phyloP scores from a whole-genome alignment of 2,113 vertebrate genomes.

The Suricata suricatta region DNA sequence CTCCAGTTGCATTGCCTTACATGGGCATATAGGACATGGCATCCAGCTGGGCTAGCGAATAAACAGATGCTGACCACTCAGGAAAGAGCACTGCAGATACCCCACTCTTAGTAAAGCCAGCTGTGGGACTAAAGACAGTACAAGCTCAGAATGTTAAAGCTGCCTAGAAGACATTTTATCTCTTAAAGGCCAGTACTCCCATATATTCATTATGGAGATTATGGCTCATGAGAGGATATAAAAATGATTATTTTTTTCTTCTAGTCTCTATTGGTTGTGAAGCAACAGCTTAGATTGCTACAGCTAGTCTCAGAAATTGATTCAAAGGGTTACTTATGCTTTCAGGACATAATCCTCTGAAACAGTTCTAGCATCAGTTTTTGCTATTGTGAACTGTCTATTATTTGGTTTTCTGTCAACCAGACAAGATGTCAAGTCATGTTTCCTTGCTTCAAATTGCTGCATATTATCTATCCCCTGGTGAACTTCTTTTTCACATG shows the following conservation, averaged over 20 bases:
- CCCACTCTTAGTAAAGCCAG: not conserved
- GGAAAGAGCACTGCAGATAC: not conserved
- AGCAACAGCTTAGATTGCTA: constrained; percentile 49
- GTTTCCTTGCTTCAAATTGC: constrained; percentile 73
- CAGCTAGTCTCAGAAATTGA: constrained; percentile 51
- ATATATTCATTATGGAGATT: constrained; percentile 53
- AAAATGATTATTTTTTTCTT: constrained; percentile 11
- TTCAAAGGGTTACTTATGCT: constrained; percentile 69
- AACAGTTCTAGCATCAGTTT: constrained; percentile 69
- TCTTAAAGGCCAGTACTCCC: not conserved
- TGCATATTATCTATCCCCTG: constrained; percentile 72
- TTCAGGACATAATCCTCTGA: constrained; percentile 67
- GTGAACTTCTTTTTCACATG: constrained; percentile 78
- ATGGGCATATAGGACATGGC: not conserved
- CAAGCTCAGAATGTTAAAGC: not conserved
- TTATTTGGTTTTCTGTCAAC: constrained; percentile 77
- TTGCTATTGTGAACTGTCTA: constrained; percentile 73
- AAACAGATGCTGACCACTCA: not conserved
- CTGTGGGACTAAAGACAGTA: not conserved
- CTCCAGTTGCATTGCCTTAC: not conserved
- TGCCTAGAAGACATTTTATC: constrained; percentile 10
- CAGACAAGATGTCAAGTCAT: constrained; percentile 76
- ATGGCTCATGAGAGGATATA: constrained; percentile 4
- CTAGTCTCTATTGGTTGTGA: constrained; percentile 35
- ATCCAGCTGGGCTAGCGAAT: not conserved